Evolutionary conservation across 2,113 vertebrate genomes (phyloP).

Genomic region (Pogonocichla stellata): DNA sequence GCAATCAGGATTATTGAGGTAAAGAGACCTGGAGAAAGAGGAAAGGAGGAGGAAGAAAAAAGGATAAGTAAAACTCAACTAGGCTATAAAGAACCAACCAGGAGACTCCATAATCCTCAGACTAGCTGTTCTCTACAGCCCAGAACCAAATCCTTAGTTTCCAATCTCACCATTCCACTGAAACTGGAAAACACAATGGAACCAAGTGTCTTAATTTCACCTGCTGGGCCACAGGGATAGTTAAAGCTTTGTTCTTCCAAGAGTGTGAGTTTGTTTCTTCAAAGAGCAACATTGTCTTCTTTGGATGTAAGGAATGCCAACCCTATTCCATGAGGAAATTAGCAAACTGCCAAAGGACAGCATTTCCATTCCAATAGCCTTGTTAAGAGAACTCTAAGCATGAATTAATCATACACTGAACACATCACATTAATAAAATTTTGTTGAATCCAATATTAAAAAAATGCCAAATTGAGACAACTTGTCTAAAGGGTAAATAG

Average conservation of each 20-base stretch:
- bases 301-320: neutral
- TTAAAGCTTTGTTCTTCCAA: neutral
- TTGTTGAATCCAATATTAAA: neutral
- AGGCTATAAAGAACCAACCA: neutral
- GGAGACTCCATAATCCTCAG: neutral
- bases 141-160: neutral
- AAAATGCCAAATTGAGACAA: neutral
- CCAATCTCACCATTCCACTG: neutral
- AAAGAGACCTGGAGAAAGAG: neutral
- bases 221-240: neutral
- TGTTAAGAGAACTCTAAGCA: neutral
- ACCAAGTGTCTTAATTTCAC: neutral
- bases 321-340: neutral
- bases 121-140: neutral
- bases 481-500: neutral
- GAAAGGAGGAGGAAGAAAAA: neutral
- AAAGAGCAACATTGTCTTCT: neutral
- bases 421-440: neutral
- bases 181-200: neutral
- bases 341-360: neutral
- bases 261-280: neutral
- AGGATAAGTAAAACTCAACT: neutral
- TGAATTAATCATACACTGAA: neutral
- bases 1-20: neutral
- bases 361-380: neutral